Evolutionary conservation across 2,888 invertebrate genomes (phyloP), one percentile per base, ranked within the genome.

Genomic region (Uropetala carovei): DNA sequence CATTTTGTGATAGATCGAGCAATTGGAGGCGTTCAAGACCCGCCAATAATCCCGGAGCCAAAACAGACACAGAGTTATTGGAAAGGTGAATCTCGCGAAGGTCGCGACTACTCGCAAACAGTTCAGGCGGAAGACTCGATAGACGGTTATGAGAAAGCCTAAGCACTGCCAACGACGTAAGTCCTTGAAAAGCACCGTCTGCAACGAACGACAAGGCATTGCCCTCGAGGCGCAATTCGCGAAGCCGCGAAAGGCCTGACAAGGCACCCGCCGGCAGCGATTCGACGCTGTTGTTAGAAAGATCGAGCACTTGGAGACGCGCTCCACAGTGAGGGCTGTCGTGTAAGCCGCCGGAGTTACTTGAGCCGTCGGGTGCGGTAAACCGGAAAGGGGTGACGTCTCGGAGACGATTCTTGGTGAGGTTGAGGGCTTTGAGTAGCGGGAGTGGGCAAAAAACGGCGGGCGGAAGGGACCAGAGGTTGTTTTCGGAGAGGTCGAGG

Each of bases 121-220:
- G 95, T 94, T 98, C 97, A 3, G 98, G 97, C 43, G 98, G 98
- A 93, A 98, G 96, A 94, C 97, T 97, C 93, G 97, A 96, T 93
- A 98, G 96, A 94, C 97, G 97, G 95, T 98, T 98, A 95, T 98
- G 97, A 92, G 98, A 97, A 92, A 98, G 96, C 95, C 97, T 97
- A 92, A 98, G 95, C 92, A 97, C 96, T 93, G 97, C 97, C 93
- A 98, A 95, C 59, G 97, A 96, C 92, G 96, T 96, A 92, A 98
- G 96, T 57, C 98, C 97, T 95, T 97, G 97, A 93, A 98, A 96
- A 11, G 98, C 97, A 94, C 97, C 96, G 94, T 98, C 98, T 92
- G 97, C 97, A 92, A 98, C 96, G 93, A 97, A 97, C 93, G 96
- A 96, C 92, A 98, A 95, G 92, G 97, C 97, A 95, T 98, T 98